Conservation (phyloP, 2,113 vertebrate genomes). For the Lasiurus cinereus region DNA sequence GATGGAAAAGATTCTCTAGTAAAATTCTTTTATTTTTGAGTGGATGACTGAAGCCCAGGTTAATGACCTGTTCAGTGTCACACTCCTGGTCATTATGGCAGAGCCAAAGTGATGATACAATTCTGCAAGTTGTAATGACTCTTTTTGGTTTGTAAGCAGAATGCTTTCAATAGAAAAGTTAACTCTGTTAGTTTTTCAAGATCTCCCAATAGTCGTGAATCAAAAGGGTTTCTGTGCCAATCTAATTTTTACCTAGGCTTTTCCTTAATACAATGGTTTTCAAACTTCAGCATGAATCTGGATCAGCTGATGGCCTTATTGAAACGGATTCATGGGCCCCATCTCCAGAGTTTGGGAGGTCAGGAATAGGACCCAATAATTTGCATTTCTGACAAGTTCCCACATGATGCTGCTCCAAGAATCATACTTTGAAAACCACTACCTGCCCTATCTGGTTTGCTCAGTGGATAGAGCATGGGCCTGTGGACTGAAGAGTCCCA, state of each 20-base stretch:
- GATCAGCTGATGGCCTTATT: neutral
- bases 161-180: neutral
- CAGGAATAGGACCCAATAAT: neutral
- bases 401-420: neutral
- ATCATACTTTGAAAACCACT: neutral
- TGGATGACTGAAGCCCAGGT: neutral
- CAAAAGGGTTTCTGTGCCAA: neutral
- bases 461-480: too few species aligned
- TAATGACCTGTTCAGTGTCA: neutral
- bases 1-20: neutral
- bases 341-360: neutral
- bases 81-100: neutral
- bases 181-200: neutral
- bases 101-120: neutral
- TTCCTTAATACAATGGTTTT: constrained; percentile 1
- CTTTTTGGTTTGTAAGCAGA: constrained; percentile 21
- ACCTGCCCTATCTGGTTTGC: neutral
- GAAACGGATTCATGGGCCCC: neutral
- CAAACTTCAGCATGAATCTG: neutral
- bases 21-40: constrained; percentile 13
- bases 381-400: neutral
- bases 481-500: too few species aligned
- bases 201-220: neutral
- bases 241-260: neutral
- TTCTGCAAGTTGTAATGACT: neutral